Percentiles rank a stretch among this genome's conserved stretches.
Evolutionary conservation across 2,113 vertebrate species (phyloP).

Genomic region (Blennius ocellaris): DNA sequence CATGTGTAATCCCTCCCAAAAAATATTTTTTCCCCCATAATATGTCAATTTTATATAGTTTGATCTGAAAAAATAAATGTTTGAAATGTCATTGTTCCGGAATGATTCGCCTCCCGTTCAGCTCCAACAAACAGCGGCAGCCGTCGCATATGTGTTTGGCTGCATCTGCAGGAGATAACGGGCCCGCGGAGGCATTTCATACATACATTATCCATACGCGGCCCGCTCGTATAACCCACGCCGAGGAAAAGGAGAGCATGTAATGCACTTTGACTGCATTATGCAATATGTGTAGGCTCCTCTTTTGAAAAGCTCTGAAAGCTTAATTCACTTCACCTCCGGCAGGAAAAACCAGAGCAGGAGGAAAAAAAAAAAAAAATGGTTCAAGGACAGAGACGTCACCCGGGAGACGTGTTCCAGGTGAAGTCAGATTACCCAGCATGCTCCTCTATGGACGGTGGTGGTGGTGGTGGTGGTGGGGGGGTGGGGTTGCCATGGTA

Average conservation of each 20-base stretch:
- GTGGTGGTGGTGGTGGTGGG: no score
- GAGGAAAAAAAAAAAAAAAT: no score
- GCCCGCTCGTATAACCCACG: background rate
- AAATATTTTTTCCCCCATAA: no score
- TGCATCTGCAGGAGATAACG: no score
- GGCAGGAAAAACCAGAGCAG: background rate
- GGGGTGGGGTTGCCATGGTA: conserved; percentile 64
- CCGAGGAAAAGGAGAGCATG: conserved; percentile 1
- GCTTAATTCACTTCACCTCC: conserved; percentile 10
- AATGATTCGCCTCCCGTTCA: no score
- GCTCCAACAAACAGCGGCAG: no score
- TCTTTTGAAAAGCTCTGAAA: conserved; percentile 22
- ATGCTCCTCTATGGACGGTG: conserved; percentile 45
- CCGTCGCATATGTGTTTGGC: no score
- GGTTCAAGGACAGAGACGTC: conserved; percentile 65
- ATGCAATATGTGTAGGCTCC: conserved; percentile 2
- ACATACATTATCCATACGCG: background rate
- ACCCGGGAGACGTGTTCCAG: conserved; percentile 55
- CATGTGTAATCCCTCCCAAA: no score
- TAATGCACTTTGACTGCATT: background rate
- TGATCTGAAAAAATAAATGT: no score
- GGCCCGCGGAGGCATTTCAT: no score
- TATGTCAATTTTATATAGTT: no score
- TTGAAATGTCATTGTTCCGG: no score
- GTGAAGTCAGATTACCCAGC: conserved; percentile 75